Percentiles rank a stretch among this genome's conserved stretches.
Evolutionary conservation across 2,113 vertebrate genomes (phyloP).

Genomic region (Clarias magur): DNA sequence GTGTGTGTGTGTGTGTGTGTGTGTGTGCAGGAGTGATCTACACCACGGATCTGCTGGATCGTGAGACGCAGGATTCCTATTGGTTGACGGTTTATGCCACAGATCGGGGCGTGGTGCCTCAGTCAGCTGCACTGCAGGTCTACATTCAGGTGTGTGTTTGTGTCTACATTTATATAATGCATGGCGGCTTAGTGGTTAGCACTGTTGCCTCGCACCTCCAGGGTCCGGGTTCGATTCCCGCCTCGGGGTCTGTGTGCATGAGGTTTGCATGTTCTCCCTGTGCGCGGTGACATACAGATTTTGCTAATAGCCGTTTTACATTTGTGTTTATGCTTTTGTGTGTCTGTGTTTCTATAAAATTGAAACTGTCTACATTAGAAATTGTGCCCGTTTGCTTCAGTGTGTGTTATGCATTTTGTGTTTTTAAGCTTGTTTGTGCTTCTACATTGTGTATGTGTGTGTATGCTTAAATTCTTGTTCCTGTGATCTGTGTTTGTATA

Average conservation of each 20-base stretch:
- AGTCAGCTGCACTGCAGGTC: constrained; percentile 87
- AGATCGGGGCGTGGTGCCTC: constrained; percentile 89
- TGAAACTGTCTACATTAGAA: no score
- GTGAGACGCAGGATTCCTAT: constrained; percentile 90
- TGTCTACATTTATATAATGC: not conserved
- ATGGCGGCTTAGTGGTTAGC: no score
- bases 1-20: constrained; percentile 22
- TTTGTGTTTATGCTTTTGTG: constrained; percentile 29
- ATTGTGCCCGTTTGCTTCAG: no score
- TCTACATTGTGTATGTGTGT: constrained; percentile 12
- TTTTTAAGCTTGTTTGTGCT: not conserved
- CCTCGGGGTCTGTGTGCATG: no score
- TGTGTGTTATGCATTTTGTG: not conserved
- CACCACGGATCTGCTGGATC: constrained; percentile 89
- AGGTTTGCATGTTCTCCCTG: no score
- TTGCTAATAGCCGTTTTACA: not conserved
- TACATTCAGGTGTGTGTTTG: constrained; percentile 77
- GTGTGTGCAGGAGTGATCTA: constrained; percentile 83
- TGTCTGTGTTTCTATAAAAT: not conserved
- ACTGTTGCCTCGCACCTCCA: no score
- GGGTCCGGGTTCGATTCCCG: no score
- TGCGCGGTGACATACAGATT: no score
- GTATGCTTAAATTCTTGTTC: not conserved
- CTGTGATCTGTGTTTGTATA: not conserved
- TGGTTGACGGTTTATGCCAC: constrained; percentile 95